These are phyloP conservation scores for Dryobotodes eremita DNA, from an alignment of 2,888 invertebrate genomes.

Conservation along the genomic window DNA sequence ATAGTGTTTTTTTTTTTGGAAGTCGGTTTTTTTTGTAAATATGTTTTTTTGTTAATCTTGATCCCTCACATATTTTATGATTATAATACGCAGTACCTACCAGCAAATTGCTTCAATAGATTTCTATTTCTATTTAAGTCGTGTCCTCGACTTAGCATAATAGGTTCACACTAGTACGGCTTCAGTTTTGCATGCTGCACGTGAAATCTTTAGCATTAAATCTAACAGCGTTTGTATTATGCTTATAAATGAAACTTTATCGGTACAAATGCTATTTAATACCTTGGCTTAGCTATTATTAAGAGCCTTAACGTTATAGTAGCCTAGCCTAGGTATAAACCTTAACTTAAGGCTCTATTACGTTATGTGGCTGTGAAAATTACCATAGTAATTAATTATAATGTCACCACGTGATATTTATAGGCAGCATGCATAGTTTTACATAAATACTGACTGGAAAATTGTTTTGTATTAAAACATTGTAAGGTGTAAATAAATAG, in stretches of 20 bases:
- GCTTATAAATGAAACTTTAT: slow-evolving; percentile 4
- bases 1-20: no score
- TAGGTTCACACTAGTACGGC: slow-evolving; percentile 62
- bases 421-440: neutral
- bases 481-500: neutral
- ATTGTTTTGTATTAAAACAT: neutral
- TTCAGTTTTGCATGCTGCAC: slow-evolving; percentile 67
- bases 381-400: slow-evolving; percentile 17
- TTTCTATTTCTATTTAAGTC: slow-evolving; percentile 52
- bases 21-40: no score
- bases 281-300: neutral
- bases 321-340: neutral
- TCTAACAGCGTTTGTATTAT: slow-evolving; percentile 21
- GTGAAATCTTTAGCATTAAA: slow-evolving; percentile 51
- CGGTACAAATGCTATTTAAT: neutral
- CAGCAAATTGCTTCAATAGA: slow-evolving; percentile 10
- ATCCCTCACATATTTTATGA: neutral
- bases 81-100: neutral
- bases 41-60: neutral
- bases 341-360: neutral
- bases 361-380: slow-evolving; percentile 4
- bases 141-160: slow-evolving; percentile 65
- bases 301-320: neutral
- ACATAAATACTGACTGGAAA: neutral
- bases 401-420: slow-evolving; percentile 20